Evolutionary conservation across 2,113 vertebrate genomes (phyloP), one percentile per base, ranked within the genome.

Genomic region (Fukomys damarensis): DNA sequence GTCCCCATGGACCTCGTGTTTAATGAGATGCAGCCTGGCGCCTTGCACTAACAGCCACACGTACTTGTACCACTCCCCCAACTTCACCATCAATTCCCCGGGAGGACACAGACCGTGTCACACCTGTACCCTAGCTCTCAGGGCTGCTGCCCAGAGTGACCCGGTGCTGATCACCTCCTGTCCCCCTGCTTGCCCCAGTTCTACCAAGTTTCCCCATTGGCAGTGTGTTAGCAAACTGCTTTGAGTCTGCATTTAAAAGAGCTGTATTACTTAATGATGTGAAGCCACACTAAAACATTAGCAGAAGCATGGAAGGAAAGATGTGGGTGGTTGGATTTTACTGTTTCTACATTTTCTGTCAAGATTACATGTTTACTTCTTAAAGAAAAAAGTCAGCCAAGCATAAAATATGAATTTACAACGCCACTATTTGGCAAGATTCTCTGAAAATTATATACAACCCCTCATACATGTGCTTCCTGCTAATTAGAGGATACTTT

Each of bases 281-380:
- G 61, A 90, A 95, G 77, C 46, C 38, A 46, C 26, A 58, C 82
- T 52, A 83, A 95, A 92, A 83, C 80, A 54, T 92, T 72, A 95
- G 38, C 89, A 85, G 61, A 96, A 93, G 61, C n/a, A 38, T 12
- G 38, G 54, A 92, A 86, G 83, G 58, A 94, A 86, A 94, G 74
- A 96, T 38, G 63, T 84, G 65, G 76, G 87, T 79, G 68, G 76
- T 61, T 77, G 58, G 65, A 58, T 93, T 93, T 94, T 92, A 89
- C 32, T 92, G 89, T 76, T 93, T 90, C 86, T 86, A 96, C 8
- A 94, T 94, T 95, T 84, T 74, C 70, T 68, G 65, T 96, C 91
- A 97, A 89, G 89, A 96, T 85, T 89, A 85, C n/a, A 77, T 81
- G 72, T 96, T 97, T 96, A 93, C 38, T 97, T 96, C 86, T 68